These are phyloP conservation scores for Drosophila mettleri DNA, from an alignment of 2,888 invertebrate species.

Conservation along the genomic window DNA sequence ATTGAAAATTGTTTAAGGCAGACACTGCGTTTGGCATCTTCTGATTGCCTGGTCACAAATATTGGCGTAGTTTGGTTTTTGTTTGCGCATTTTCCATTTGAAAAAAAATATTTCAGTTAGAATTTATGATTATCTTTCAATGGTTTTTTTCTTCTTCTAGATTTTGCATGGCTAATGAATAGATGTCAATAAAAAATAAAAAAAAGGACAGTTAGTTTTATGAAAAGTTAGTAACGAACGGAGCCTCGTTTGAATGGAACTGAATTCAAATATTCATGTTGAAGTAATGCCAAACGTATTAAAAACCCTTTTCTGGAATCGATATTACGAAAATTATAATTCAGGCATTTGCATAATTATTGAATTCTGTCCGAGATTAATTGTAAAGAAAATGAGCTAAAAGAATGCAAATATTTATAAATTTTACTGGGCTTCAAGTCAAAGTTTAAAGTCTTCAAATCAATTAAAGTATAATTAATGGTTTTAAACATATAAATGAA, in stretches of 20 bases:
- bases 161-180: neutral
- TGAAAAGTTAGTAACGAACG: conserved; percentile 10
- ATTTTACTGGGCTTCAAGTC: too few species aligned
- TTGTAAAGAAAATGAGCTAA: too few species aligned
- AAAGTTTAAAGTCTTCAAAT: too few species aligned
- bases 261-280: neutral
- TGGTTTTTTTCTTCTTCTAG: neutral
- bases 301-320: neutral
- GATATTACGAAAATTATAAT: neutral
- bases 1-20: conserved; percentile 33
- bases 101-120: neutral
- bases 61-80: conserved; percentile 51
- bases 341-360: too few species aligned
- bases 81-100: neutral
- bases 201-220: conserved; percentile 11
- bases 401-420: too few species aligned
- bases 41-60: conserved; percentile 54
- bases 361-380: too few species aligned
- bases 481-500: too few species aligned
- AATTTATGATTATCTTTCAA: conserved; percentile 2
- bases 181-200: neutral
- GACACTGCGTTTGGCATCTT: conserved; percentile 58
- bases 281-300: neutral
- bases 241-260: conserved; percentile 2
- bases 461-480: too few species aligned